Percentiles rank a stretch among this genome's conserved stretches.
Conservation (phyloP, 2,797 vertebrate species). For the Enteromius afrohamiltoni region DNA sequence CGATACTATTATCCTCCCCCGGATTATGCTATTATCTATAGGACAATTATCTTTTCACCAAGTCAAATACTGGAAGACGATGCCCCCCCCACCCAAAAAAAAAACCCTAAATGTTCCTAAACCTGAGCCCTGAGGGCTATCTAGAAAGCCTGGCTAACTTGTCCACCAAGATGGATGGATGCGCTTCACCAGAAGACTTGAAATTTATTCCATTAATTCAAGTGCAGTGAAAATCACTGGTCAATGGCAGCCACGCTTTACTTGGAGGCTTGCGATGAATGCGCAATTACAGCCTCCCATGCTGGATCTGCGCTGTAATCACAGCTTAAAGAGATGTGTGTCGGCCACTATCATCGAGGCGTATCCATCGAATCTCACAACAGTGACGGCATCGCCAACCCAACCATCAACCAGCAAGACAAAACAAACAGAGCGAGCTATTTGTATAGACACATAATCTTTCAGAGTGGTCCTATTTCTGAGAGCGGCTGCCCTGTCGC, state of each 20-base stretch:
- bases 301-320: constrained; percentile 12
- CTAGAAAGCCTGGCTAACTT: constrained; percentile 45
- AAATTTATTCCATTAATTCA: constrained; percentile 58
- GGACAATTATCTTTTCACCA: constrained; percentile 35
- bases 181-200: constrained; percentile 21
- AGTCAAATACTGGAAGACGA: constrained; percentile 35
- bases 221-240: constrained; percentile 49
- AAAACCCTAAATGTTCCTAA: not conserved
- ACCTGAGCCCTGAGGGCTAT: constrained; percentile 39
- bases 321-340: constrained; percentile 18
- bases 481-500: constrained; percentile 13
- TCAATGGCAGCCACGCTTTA: constrained; percentile 57
- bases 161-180: constrained; percentile 23
- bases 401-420: constrained; percentile 11
- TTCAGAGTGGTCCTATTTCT: not conserved
- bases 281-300: constrained; percentile 65
- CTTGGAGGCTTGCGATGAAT: constrained; percentile 52
- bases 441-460: constrained; percentile 4
- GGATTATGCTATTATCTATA: constrained; percentile 23
- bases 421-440: constrained; percentile 34
- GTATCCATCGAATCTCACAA: constrained; percentile 1
- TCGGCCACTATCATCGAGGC: not conserved
- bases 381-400: constrained; percentile 7
- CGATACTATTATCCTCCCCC: constrained; percentile 36
- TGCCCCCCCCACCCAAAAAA: constrained; percentile 10